Percentiles rank a stretch among this genome's conserved stretches.
Conservation (phyloP, 2,888 invertebrate genomes). For the Hydroisotoma schaefferi region DNA sequence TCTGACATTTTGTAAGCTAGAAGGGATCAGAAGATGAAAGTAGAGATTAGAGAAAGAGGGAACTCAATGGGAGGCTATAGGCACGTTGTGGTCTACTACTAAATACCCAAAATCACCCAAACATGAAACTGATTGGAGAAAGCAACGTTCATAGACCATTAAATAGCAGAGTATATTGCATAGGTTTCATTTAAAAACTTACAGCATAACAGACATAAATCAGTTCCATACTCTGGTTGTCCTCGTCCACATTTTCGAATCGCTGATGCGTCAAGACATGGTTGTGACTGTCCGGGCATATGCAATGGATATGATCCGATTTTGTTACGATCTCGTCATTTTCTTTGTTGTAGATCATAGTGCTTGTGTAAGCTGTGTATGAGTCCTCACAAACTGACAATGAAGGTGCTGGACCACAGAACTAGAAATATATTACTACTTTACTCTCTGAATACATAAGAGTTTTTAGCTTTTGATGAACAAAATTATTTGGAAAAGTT, state of each 20-base stretch:
- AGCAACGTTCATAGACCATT: not conserved
- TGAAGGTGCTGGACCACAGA: slow-evolving; percentile 40
- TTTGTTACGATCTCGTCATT: slow-evolving; percentile 45
- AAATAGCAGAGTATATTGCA: not conserved
- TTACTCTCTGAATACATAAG: no score
- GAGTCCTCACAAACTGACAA: slow-evolving; percentile 37
- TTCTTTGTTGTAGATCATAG: slow-evolving; percentile 43
- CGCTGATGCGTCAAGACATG: slow-evolving; percentile 44
- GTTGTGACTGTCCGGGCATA: slow-evolving; percentile 47
- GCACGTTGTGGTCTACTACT: no score
- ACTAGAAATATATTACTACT: slow-evolving; percentile 24
- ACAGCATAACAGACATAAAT: slow-evolving; percentile 47
- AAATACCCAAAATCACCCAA: no score
- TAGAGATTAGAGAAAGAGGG: no score
- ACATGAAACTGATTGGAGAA: no score
- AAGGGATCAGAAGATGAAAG: no score
- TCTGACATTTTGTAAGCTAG: slow-evolving; percentile 21
- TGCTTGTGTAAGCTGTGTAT: slow-evolving; percentile 44
- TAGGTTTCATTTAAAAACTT: slow-evolving; percentile 10
- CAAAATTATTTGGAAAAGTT: no score
- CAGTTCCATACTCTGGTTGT: slow-evolving; percentile 45
- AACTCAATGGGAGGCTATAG: no score
- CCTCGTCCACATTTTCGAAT: slow-evolving; percentile 45
- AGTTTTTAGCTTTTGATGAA: no score
- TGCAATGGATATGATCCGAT: slow-evolving; percentile 46